phyloP scores from a whole-genome alignment of 1,140 invertebrate species.

The Pseudomyrmex concolor region DNA sequence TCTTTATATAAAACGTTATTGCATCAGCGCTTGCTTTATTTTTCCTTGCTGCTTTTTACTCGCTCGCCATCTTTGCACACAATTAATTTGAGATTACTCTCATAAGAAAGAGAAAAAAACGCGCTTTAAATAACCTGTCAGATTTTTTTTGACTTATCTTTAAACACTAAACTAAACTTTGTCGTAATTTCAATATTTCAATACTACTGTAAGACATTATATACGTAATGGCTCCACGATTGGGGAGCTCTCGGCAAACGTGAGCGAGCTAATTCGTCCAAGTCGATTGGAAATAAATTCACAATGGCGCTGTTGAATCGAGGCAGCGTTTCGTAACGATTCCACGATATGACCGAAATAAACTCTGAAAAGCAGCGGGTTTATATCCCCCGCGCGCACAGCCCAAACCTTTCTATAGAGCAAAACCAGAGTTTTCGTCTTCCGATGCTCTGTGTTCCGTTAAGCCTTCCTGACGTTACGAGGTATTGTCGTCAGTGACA shows the following conservation, averaged over 20 bases:
- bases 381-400: slow-evolving; percentile 51
- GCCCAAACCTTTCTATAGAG: slow-evolving; percentile 43
- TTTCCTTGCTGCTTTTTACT: slow-evolving; percentile 4
- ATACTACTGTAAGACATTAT: too few species aligned
- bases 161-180: neutral
- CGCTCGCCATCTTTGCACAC: neutral
- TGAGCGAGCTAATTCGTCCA: slow-evolving; percentile 21
- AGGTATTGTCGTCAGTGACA: slow-evolving; percentile 53
- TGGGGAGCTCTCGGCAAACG: neutral
- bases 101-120: neutral
- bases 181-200: neutral
- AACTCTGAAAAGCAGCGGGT: slow-evolving; percentile 64
- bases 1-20: slow-evolving; percentile 38
- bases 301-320: slow-evolving; percentile 55
- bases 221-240: neutral
- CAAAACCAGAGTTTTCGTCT: slow-evolving; percentile 43
- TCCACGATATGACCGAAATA: slow-evolving; percentile 65
- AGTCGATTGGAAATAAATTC: slow-evolving; percentile 55
- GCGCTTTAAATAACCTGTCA: too few species aligned
- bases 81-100: slow-evolving; percentile 25
- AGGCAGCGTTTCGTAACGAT: slow-evolving; percentile 65
- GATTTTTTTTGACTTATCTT: too few species aligned
- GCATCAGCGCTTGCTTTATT: slow-evolving; percentile 16
- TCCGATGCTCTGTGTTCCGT: slow-evolving; percentile 53
- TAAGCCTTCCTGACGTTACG: slow-evolving; percentile 55